Base-by-base conservation (phyloP, 2,797 vertebrate genomes). In the Rachycentron canadum region DNA sequence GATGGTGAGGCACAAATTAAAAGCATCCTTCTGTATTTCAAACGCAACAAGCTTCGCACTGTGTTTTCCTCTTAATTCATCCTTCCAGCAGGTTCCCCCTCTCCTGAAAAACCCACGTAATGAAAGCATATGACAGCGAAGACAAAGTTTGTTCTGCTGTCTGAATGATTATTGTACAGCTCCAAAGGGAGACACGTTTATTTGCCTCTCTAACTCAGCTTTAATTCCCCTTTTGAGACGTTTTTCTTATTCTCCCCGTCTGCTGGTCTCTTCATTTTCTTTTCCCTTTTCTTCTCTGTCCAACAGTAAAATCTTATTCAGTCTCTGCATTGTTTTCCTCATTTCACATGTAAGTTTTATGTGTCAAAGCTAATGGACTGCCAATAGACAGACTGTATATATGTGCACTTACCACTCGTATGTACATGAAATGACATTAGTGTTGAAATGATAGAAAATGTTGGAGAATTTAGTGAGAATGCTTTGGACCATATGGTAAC, bases 301-400 rank as follows among this genome's bases (percentile, higher is more conserved):
- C 58, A 49, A 73, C 62, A 53, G 47, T 40, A 32, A 60, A 5
- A 28, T 56, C 21, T 69, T 17, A 32, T 74, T 28, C 57, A 55
- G 30, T 70, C 40, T 50, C 14, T 52, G 19, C 32, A 38, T 52
- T 64, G 43, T 17, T 67, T 64, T 63, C n/a, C 36, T 63, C 7
- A 41, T 76, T 63, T 83, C 78, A 58, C 55, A 21, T 80, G 61
- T 43, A 13, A 14, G 40, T 76, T 79, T 78, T 79, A 78, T 81
- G 69, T 89, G 77, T 91, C 77, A 76, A 86, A 91, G 89, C 93
- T 93, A 84, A 85, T 41, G 73, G 88, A 94, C 93, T 93, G 93
- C 90, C 81, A 80, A 68, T n/a, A 81, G 30, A 85, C 77, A 52
- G 58, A 85, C 73, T 79, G 81, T 60, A 77, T 81, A 81, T 55